Evolutionary conservation across 2,888 invertebrate genomes (phyloP).

Genomic region (Dryomyza anilis): DNA sequence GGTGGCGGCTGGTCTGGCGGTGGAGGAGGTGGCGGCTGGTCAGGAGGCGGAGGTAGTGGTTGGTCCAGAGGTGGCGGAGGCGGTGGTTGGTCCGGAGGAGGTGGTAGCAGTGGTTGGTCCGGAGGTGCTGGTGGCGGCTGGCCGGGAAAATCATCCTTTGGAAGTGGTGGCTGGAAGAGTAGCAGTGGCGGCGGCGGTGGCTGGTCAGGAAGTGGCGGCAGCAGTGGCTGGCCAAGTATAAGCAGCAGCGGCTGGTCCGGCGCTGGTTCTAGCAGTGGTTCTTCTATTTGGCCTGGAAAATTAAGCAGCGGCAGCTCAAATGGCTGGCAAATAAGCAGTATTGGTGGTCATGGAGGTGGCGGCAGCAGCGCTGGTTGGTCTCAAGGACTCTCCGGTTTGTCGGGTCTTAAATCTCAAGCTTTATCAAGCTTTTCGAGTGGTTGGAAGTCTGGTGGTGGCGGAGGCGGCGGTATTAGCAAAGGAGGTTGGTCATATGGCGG

Average conservation of each 20-base stretch:
- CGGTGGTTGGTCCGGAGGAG: slow-evolving; percentile 40
- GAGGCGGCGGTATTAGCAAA: slow-evolving; percentile 39
- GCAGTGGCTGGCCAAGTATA: slow-evolving; percentile 32
- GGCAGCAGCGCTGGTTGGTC: slow-evolving; percentile 35
- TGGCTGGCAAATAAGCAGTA: slow-evolving; percentile 9
- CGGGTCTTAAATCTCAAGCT: neutral
- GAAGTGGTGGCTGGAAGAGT: slow-evolving; percentile 19
- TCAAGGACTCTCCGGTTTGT: slow-evolving; percentile 4
- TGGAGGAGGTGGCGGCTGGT: slow-evolving; percentile 41
- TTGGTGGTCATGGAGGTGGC: slow-evolving; percentile 2
- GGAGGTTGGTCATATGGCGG: slow-evolving; percentile 28
- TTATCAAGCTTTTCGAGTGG: slow-evolving; percentile 38
- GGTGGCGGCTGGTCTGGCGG: slow-evolving; percentile 35
- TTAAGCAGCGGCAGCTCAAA: slow-evolving; percentile 15
- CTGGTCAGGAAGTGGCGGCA: slow-evolving; percentile 41
- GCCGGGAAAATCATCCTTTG: slow-evolving; percentile 5
- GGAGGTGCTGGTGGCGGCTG: slow-evolving; percentile 25
- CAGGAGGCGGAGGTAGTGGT: slow-evolving; percentile 36
- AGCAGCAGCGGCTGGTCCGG: slow-evolving; percentile 26
- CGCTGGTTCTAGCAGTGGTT: slow-evolving; percentile 24
- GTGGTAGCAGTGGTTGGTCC: slow-evolving; percentile 40
- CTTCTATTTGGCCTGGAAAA: slow-evolving; percentile 18
- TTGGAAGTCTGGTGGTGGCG: slow-evolving; percentile 36
- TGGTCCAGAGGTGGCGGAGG: slow-evolving; percentile 34
- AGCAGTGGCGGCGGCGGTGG: slow-evolving; percentile 34